Percentiles rank a stretch among this genome's conserved stretches.
phyloP scores from a whole-genome alignment of 2,797 vertebrate genomes.

The Sus cebifrons region DNA sequence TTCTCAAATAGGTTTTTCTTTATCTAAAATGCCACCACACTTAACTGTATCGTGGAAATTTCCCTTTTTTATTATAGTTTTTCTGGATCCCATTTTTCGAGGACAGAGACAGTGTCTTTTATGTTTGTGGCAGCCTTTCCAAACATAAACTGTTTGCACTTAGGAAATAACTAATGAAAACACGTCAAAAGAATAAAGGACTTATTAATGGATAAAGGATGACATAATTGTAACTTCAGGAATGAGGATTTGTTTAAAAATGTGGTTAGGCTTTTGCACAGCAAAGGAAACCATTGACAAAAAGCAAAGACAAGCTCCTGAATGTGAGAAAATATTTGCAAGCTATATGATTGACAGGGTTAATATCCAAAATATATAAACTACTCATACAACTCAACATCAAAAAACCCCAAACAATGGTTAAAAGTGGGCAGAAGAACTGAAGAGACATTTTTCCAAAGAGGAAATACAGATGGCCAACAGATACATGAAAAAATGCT shows the following conservation, averaged over 20 bases:
- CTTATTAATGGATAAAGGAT: background rate
- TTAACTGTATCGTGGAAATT: background rate
- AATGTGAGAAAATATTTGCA: background rate
- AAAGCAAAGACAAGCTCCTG: background rate
- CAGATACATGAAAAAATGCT: background rate
- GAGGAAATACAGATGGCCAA: background rate
- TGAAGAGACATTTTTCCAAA: background rate
- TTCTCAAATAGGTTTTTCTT: constrained; percentile 24
- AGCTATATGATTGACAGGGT: background rate
- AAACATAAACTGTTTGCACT: background rate
- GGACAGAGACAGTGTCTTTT: background rate
- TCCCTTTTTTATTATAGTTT: constrained; percentile 33
- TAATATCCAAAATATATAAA: background rate
- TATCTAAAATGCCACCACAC: constrained; percentile 28
- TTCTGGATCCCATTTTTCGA: constrained; percentile 46
- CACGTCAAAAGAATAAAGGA: constrained; percentile 13
- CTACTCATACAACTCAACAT: background rate
- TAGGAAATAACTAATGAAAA: constrained; percentile 61
- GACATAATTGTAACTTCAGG: background rate
- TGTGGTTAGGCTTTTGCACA: background rate
- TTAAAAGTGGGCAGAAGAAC: background rate
- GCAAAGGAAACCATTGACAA: background rate
- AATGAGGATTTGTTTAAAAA: constrained; percentile 43
- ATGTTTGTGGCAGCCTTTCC: constrained; percentile 10
- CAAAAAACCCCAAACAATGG: background rate